Evolutionary conservation across 2,888 invertebrate genomes (phyloP).

Genomic region (Mystacides longicornis): DNA sequence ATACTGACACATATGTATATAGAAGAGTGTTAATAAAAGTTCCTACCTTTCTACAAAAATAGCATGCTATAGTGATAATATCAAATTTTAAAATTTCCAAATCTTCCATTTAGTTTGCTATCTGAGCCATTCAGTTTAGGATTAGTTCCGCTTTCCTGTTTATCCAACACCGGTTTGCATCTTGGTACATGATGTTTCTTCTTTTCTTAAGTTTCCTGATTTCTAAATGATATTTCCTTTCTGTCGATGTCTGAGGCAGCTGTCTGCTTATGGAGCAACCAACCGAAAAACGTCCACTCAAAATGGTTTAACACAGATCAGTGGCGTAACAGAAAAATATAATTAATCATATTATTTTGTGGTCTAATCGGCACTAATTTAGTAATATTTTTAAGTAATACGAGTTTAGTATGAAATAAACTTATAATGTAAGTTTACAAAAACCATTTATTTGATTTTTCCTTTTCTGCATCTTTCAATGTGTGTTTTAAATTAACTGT

Average conservation of each 20-base stretch:
- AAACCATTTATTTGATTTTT: too few relatives aligned
- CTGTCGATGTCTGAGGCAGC: conserved; percentile 10
- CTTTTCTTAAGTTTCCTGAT: conserved; percentile 12
- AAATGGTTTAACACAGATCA: conserved; percentile 14
- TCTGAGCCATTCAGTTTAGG: neutral
- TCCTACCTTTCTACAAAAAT: too few relatives aligned
- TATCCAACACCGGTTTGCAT: conserved; percentile 11
- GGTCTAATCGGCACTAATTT: too few relatives aligned
- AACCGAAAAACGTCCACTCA: conserved; percentile 23
- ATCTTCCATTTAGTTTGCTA: too few relatives aligned
- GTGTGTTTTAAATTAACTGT: too few relatives aligned
- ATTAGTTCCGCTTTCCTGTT: conserved; percentile 13
- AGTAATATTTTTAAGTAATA: neutral
- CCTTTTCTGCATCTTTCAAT: too few relatives aligned
- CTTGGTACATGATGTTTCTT: conserved; percentile 4
- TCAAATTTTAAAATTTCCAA: too few relatives aligned
- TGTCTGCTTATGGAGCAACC: conserved; percentile 6
- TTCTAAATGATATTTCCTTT: conserved; percentile 5
- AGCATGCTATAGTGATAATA: too few relatives aligned
- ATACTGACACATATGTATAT: too few relatives aligned
- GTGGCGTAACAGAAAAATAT: neutral
- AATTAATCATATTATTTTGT: neutral
- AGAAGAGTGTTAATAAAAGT: too few relatives aligned
- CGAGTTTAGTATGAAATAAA: too few relatives aligned
- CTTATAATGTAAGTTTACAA: too few relatives aligned